Evolutionary conservation across 35 echinoderm and acorn worm genomes (phyloP).

Genomic region (Ophioderma brevispina): DNA sequence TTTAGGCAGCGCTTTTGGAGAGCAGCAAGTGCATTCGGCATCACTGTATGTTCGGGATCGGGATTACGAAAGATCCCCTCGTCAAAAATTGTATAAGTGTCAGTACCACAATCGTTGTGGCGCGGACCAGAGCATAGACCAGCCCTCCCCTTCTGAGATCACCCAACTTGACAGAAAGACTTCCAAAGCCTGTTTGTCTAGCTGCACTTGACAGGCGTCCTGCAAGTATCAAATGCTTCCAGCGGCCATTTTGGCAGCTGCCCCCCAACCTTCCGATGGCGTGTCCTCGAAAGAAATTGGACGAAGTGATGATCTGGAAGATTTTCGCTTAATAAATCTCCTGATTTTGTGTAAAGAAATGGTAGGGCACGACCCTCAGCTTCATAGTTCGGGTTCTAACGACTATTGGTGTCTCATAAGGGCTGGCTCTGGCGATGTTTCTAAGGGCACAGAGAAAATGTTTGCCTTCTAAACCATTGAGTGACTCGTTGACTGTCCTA

Average conservation of each 20-base stretch:
- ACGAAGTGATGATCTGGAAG: conserved; percentile 1
- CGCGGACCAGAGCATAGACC: conserved; percentile 7
- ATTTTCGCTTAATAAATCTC: not conserved
- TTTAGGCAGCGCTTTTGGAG: not conserved
- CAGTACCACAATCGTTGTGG: conserved; percentile 9
- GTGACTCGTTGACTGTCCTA: conserved; percentile 7
- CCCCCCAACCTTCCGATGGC: not conserved
- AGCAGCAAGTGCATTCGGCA: not conserved
- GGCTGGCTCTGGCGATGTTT: conserved; percentile 3
- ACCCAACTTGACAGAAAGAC: conserved; percentile 19
- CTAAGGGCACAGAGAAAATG: not conserved
- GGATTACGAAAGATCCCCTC: not conserved
- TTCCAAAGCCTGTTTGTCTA: not conserved
- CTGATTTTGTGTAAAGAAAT: conserved; percentile 6
- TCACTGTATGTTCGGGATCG: not conserved
- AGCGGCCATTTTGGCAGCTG: not conserved
- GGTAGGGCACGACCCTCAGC: not conserved
- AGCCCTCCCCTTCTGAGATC: not conserved
- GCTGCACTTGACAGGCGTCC: not conserved
- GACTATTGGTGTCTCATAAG: not conserved
- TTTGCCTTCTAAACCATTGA: not conserved
- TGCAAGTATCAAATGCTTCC: not conserved
- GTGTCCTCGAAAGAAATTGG: not conserved
- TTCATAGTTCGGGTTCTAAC: conserved; percentile 13
- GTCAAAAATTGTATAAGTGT: not conserved